Evolutionary conservation across 1,140 invertebrate species (phyloP), one percentile per base, ranked within the genome.

Genomic region (Mactra quadrangularis): DNA sequence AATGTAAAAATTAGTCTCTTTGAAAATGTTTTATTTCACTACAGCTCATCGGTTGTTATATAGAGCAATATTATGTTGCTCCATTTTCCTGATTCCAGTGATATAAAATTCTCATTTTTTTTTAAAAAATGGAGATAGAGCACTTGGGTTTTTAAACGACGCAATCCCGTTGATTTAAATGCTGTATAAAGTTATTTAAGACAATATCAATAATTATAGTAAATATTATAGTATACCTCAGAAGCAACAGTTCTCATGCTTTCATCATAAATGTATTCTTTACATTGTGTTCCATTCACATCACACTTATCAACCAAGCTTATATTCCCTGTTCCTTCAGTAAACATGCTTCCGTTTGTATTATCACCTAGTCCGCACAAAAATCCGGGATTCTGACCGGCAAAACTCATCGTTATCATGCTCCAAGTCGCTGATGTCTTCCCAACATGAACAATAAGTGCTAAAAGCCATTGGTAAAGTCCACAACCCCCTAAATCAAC

Each of bases 371-470:
- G 9, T 45, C 33, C 17, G 41, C 72, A 76, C 22, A 25, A 6
- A 38, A 60, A 76, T 7, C 72, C 72, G 0, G 72, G 72, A 50
- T 47, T 22, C 31, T 76, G 72, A 1, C 72, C 72, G 2, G 59
- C 59, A 62, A 76, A 76, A 3, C 55, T 76, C 72, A 76, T 76
- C 9, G 57, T 50, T n/a, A 76, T 55, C 72, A 76, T 62, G 41
- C 72, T 76, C 72, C 72, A 76, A 0, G 72, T 62, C 4, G 72
- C 55, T 17, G 59, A 25, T 11, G 35, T 45, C n/a, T 76, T 76
- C 9, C 55, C 53, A 1, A 62, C 25, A 22, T 76, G 72, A 0
- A 76, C 72, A 22, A 76, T 76, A 17, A 15, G 1, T 2, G 55
- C 47, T 3, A 62, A 22, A 13, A 76, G 29, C 55, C 55, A 62